Evolutionary conservation across 2,888 invertebrate genomes (phyloP).

Genomic region (Hemistola chrysoprasaria): DNA sequence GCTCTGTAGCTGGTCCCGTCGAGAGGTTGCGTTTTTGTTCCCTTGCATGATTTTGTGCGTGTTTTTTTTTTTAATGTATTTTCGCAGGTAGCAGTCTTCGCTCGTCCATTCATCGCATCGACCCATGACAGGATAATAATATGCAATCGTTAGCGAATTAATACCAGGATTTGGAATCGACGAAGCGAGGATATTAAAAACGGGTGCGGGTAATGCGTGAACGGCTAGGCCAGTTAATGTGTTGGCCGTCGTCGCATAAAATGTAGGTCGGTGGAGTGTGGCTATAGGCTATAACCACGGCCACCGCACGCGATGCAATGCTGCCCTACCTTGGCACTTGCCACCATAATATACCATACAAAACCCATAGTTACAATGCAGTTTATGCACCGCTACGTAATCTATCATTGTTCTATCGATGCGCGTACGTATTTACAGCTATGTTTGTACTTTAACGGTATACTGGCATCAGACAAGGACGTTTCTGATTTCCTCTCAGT

Average conservation of each 20-base stretch:
- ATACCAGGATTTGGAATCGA: slow-evolving; percentile 27
- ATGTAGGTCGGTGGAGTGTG: slow-evolving; percentile 79
- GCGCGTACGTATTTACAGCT: slow-evolving; percentile 33
- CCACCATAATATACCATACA: slow-evolving; percentile 32
- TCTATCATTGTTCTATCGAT: slow-evolving; percentile 46
- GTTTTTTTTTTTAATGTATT: slow-evolving; percentile 68
- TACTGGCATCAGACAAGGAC: slow-evolving; percentile 24
- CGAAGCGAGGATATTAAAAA: slow-evolving; percentile 38
- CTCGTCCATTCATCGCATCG: slow-evolving; percentile 48
- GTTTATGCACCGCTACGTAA: slow-evolving; percentile 48
- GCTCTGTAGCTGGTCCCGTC: slow-evolving; percentile 62
- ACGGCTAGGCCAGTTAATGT: slow-evolving; percentile 60
- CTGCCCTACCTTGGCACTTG: slow-evolving; percentile 45
- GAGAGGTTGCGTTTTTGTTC: slow-evolving; percentile 71
- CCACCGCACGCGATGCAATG: slow-evolving; percentile 65
- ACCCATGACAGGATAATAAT: slow-evolving; percentile 18
- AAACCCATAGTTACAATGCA: slow-evolving; percentile 34
- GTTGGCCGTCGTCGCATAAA: slow-evolving; percentile 71
- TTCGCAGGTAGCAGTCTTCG: slow-evolving; percentile 70
- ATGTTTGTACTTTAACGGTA: slow-evolving; percentile 31
- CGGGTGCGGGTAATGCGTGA: slow-evolving; percentile 60
- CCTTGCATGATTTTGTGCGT: slow-evolving; percentile 60
- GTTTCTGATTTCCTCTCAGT: slow-evolving; percentile 10
- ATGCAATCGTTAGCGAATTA: slow-evolving; percentile 16
- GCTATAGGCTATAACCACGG: slow-evolving; percentile 55